phyloP scores from a whole-genome alignment of 2,797 vertebrate genomes.

The Hyperoplus lanceolatus region DNA sequence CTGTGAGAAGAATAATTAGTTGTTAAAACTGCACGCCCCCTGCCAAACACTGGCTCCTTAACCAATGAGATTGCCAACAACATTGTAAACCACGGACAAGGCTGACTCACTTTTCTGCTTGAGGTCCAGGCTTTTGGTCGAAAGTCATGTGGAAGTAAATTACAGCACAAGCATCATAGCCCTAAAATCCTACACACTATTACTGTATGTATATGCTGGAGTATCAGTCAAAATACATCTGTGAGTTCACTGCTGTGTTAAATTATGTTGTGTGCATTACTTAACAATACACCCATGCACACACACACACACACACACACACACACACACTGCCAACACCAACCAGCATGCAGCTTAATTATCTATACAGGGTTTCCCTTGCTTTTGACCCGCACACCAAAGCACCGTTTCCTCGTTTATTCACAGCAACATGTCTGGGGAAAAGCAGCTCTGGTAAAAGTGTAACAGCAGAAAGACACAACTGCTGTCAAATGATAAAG shows the following conservation, averaged over 20 bases:
- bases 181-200: slow-evolving; percentile 31
- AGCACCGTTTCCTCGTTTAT: slow-evolving; percentile 31
- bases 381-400: slow-evolving; percentile 33
- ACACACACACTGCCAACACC: slow-evolving; percentile 25
- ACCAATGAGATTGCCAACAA: slow-evolving; percentile 70
- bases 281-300: slow-evolving; percentile 30
- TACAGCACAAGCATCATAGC: slow-evolving; percentile 27
- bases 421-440: slow-evolving; percentile 33
- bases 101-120: slow-evolving; percentile 68
- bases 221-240: slow-evolving; percentile 23
- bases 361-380: slow-evolving; percentile 32
- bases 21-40: slow-evolving; percentile 72
- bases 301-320: slow-evolving; percentile 25
- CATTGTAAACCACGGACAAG: slow-evolving; percentile 73
- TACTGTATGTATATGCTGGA: slow-evolving; percentile 21
- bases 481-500: slow-evolving; percentile 22
- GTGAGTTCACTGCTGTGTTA: slow-evolving; percentile 47
- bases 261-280: slow-evolving; percentile 33
- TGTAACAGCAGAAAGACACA: slow-evolving; percentile 33
- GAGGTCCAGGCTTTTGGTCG: slow-evolving; percentile 54
- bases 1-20: slow-evolving; percentile 75
- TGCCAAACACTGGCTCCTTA: slow-evolving; percentile 79
- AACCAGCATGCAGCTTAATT: slow-evolving; percentile 26
- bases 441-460: slow-evolving; percentile 40
- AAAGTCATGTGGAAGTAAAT: slow-evolving; percentile 50